Base-by-base conservation (phyloP, 1,140 invertebrate species). In the Anastrepha ludens region DNA sequence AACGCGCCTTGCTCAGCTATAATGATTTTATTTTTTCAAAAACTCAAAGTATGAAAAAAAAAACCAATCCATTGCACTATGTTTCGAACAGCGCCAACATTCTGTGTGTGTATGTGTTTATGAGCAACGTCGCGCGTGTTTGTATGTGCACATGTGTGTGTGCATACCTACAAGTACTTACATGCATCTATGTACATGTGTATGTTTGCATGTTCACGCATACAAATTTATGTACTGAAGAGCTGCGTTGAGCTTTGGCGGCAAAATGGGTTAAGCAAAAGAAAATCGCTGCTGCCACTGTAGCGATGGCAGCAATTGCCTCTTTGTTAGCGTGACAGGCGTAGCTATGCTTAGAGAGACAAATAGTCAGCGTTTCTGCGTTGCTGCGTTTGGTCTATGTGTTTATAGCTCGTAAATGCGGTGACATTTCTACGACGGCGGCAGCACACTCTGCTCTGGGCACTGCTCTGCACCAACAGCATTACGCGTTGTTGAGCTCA, bases 21-120 rank as follows among this genome's bases (percentile, higher is more conserved):
- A 62, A 41, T 62, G 41, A 44, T 86, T 64, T 85, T 59, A 59
- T 62, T 86, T 86, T 86, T 86, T 47, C 4, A 86, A 86, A 86
- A 55, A 59, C 7, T 58, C 81, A 59, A 59, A n/a, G 44, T 44
- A 17, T 29, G 70, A 74, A 17, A 17, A 17, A 62, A 62, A 74
- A 74, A 39, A 67, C 29, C 29, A 65, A 86, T 87, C 29, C 86
- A 87, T 59, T 87, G 65, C 67, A 78, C 70, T 87, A 74, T 44
- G 55, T 78, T 87, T 74, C 67, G 55, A 78, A 78, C 65, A 74
- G 60, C 86, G 50, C 67, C 55, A 74, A 60, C 20, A 87, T 58
- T 39, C 41, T 9, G 11, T 55, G 44, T 17, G 15, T 50, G 15
- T 44, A 20, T 86, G 86, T 62, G 20, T 67, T 65, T 50, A n/a